These are phyloP conservation scores for Dryobotodes eremita DNA, from an alignment of 2,888 invertebrate genomes.

Conservation along the genomic window DNA sequence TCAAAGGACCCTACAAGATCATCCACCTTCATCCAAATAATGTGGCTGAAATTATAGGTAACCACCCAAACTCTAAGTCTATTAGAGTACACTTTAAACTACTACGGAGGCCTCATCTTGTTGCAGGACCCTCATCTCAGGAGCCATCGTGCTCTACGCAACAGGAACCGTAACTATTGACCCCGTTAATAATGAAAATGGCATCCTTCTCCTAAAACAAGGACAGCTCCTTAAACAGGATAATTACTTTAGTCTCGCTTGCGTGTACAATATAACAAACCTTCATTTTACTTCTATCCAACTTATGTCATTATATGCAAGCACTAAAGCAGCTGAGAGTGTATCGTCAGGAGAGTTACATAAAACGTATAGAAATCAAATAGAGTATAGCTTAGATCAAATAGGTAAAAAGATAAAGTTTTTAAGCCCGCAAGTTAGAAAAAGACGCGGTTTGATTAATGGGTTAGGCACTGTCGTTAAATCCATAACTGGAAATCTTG, in stretches of 20 bases:
- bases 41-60: background rate
- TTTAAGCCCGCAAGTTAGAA: conserved; percentile 15
- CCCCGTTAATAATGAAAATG: background rate
- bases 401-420: conserved; percentile 12
- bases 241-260: background rate
- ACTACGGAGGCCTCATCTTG: conserved; percentile 27
- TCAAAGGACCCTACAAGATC: background rate
- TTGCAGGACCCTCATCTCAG: conserved; percentile 9
- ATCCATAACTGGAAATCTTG: conserved; percentile 15
- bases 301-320: too few relatives aligned
- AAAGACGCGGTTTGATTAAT: conserved; percentile 10
- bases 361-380: conserved; percentile 20
- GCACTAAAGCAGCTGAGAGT: background rate
- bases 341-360: background rate
- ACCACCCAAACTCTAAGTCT: conserved; percentile 23
- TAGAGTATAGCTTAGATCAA: conserved; percentile 3
- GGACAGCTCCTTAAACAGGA: background rate
- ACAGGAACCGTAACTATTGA: background rate
- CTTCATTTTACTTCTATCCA: too few relatives aligned
- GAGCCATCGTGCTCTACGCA: conserved; percentile 16
- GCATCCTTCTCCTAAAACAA: background rate
- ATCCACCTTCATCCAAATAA: conserved; percentile 8
- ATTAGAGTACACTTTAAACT: conserved; percentile 23
- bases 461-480: conserved; percentile 18
- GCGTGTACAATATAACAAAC: conserved; percentile 1